phyloP scores from a whole-genome alignment of 2,113 vertebrate species.

The Lipophrys pholis region DNA sequence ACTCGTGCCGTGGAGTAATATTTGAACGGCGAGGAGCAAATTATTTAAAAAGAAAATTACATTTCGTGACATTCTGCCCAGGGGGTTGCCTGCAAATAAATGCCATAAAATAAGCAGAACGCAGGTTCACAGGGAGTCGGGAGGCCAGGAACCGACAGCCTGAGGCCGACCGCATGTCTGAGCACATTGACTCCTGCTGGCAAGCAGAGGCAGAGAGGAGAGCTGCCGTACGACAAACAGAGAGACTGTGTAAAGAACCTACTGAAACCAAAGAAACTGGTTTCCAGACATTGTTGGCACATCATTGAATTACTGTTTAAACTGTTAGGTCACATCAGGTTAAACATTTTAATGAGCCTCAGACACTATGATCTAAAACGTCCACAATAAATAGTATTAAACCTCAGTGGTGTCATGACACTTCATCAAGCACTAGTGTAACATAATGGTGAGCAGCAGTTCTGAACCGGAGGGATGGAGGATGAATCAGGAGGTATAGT shows the following conservation, averaged over 20 bases:
- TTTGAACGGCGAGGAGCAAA: neutral
- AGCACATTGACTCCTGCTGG: conserved; percentile 41
- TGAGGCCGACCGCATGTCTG: conserved; percentile 39
- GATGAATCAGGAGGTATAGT: no score
- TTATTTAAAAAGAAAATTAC: neutral
- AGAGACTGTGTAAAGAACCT: neutral
- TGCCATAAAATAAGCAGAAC: conserved; percentile 18
- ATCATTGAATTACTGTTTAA: neutral
- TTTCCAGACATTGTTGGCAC: conserved; percentile 13
- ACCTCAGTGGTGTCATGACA: no score
- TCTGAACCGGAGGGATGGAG: no score
- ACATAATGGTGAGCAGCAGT: no score
- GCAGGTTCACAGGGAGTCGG: conserved; percentile 10
- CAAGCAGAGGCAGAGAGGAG: conserved; percentile 35
- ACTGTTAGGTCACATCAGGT: no score
- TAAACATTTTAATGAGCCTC: no score
- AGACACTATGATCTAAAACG: no score
- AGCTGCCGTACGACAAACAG: neutral
- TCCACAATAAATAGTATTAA: no score
- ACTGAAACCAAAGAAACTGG: conserved; percentile 25
- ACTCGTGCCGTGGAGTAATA: no score
- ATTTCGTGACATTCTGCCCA: neutral
- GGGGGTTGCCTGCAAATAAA: neutral
- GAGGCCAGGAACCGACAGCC: conserved; percentile 30
- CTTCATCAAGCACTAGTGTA: no score